These are phyloP conservation scores for Diaphora mendica DNA, from an alignment of 2,888 invertebrate species.

Conservation along the genomic window DNA sequence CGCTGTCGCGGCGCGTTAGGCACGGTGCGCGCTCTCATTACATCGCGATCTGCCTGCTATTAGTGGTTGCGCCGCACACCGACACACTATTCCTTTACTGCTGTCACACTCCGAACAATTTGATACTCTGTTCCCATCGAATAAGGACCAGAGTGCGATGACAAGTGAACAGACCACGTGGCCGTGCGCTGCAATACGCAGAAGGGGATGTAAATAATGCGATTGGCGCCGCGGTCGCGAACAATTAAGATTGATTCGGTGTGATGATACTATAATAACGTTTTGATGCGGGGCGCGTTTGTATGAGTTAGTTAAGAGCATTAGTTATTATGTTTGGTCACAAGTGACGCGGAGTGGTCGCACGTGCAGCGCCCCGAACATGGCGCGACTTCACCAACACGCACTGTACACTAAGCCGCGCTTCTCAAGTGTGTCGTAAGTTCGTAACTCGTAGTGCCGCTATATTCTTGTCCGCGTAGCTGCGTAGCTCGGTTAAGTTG, in stretches of 20 bases:
- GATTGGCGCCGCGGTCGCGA: slow-evolving; percentile 63
- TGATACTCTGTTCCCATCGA: slow-evolving; percentile 8
- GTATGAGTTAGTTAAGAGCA: slow-evolving; percentile 56
- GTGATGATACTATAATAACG: slow-evolving; percentile 77
- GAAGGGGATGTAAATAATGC: slow-evolving; percentile 53
- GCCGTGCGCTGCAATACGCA: slow-evolving; percentile 19
- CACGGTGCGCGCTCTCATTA: slow-evolving; percentile 62
- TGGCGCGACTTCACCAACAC: neutral
- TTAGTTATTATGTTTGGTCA: slow-evolving; percentile 50
- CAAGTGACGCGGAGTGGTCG: slow-evolving; percentile 41
- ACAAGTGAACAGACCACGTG: slow-evolving; percentile 17
- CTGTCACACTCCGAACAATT: slow-evolving; percentile 1
- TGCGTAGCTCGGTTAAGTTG: neutral
- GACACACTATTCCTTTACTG: neutral
- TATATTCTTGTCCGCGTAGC: neutral
- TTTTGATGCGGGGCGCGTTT: slow-evolving; percentile 63
- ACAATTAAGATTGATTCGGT: slow-evolving; percentile 76
- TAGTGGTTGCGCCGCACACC: slow-evolving; percentile 33
- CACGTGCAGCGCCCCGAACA: slow-evolving; percentile 24
- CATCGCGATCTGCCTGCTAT: slow-evolving; percentile 61
- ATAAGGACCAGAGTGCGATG: slow-evolving; percentile 10
- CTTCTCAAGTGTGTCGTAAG: neutral
- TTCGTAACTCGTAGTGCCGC: neutral
- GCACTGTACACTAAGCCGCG: neutral
- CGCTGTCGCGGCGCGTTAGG: slow-evolving; percentile 29